Evolutionary conservation across 1,140 invertebrate genomes (phyloP), one percentile per base, ranked within the genome.

Genomic region (Calliphora vicina): DNA sequence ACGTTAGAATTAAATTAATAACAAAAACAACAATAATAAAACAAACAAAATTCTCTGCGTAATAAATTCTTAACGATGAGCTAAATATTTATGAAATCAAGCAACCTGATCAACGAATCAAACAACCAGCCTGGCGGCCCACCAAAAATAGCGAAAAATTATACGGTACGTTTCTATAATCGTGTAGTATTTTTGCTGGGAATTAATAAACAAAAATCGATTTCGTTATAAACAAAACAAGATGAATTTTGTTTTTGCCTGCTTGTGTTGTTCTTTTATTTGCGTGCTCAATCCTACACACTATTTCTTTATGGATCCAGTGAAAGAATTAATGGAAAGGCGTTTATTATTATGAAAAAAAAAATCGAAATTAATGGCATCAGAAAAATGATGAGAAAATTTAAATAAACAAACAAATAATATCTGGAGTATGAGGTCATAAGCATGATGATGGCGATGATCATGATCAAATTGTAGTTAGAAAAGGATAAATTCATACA

Each of bases 1-100:
- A 57, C 61, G 17, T n/a, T n/a, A n/a, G n/a, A n/a, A 67, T 25
- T 23, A 9, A 23, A 67, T 67, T 67, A 8, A 50, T 61, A 67
- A 12, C n/a, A n/a, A 67, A 67, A 67, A 67, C n/a, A 67, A 67
- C 20, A 10, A 67, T 23, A 10, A 17, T 17, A n/a, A n/a, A 61
- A 61, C 13, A 61, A 61, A 15, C 12, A 61, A n/a, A 15, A 61
- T 25, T 23, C 20, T 25, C 61, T 67, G 61, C 61, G 61, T 67
- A 67, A 67, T 67, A 67, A 67, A 67, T 67, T 10, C 61, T 67
- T 25, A 67, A 67, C 20, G 61, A 67, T 67, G 61, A 67, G 61
- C 61, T 23, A 67, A 25, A 67, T 67, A 67, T 67, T 57, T 67
- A 67, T 67, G 61, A 20, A 67, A 67, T 23, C 50, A 57, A 57